Percentiles rank a stretch among this genome's conserved stretches.
Evolutionary conservation across 2,797 vertebrate genomes (phyloP).

Genomic region (Chelon auratus): DNA sequence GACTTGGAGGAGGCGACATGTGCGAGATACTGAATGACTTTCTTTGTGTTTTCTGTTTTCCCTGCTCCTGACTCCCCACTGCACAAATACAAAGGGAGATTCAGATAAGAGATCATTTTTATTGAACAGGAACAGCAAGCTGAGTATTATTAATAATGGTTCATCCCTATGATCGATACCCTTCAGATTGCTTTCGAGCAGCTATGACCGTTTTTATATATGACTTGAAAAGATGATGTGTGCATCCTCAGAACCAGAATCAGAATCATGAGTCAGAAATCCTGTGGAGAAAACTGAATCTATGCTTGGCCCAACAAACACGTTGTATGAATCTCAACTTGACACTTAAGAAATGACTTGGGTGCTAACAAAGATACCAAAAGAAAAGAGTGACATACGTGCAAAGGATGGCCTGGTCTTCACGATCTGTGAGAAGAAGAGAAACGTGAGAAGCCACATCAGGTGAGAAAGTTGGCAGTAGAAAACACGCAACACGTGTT

Average conservation of each 20-base stretch:
- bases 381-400: constrained; percentile 88
- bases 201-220: too few relatives aligned
- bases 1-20: constrained; percentile 95
- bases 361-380: background rate
- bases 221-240: too few relatives aligned
- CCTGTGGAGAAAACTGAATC: background rate
- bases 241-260: too few relatives aligned
- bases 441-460: background rate
- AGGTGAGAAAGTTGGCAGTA: background rate
- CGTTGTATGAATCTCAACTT: background rate
- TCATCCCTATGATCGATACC: background rate
- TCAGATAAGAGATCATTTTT: background rate
- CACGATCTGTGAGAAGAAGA: constrained; percentile 83
- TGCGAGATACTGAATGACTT: constrained; percentile 98
- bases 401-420: constrained; percentile 99
- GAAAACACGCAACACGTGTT: background rate
- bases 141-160: background rate
- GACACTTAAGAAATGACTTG: background rate
- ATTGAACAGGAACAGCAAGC: background rate
- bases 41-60: constrained; percentile 99
- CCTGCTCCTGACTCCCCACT: constrained; percentile 98
- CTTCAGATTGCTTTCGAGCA: background rate
- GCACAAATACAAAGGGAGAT: constrained; percentile 10
- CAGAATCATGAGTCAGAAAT: too few relatives aligned
- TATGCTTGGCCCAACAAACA: background rate